Percentiles rank a stretch among this genome's conserved stretches.
These are phyloP conservation scores for Micropoecilia bifurca DNA, from an alignment of 2,797 vertebrate species.

Conservation along the genomic window DNA sequence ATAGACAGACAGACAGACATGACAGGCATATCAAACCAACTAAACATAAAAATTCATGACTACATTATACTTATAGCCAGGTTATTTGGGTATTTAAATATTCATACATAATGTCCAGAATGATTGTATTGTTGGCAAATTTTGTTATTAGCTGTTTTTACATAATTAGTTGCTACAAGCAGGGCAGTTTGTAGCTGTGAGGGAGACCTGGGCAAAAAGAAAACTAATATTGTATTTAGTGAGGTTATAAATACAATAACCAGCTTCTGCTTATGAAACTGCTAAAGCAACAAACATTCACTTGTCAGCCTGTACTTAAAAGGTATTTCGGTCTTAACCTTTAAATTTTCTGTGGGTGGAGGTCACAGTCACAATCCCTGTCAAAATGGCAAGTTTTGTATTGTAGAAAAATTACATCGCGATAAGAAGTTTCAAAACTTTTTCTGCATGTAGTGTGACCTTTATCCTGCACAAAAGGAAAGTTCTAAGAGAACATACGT, in stretches of 20 bases:
- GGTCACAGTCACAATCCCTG: background rate
- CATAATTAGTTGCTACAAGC: background rate
- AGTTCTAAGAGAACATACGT: background rate
- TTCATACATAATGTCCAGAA: background rate
- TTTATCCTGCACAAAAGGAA: background rate
- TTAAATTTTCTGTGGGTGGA: background rate
- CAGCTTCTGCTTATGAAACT: background rate
- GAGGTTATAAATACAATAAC: background rate
- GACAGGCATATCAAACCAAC: background rate
- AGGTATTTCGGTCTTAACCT: background rate
- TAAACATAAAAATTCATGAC: background rate
- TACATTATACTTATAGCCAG: background rate
- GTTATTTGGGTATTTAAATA: background rate
- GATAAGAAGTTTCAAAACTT: background rate
- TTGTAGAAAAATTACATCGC: background rate
- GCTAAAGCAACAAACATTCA: background rate
- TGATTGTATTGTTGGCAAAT: background rate
- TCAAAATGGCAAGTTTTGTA: background rate
- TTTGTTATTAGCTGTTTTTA: background rate
- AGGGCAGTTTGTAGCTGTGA: background rate
- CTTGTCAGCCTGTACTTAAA: background rate
- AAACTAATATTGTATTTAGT: background rate
- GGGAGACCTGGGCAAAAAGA: background rate
- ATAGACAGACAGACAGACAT: no score
- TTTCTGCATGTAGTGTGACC: background rate